Percentiles rank a stretch among this genome's conserved stretches.
phyloP scores from a whole-genome alignment of 92 coral and sea anemone species.

The Desmophyllum pertusum region DNA sequence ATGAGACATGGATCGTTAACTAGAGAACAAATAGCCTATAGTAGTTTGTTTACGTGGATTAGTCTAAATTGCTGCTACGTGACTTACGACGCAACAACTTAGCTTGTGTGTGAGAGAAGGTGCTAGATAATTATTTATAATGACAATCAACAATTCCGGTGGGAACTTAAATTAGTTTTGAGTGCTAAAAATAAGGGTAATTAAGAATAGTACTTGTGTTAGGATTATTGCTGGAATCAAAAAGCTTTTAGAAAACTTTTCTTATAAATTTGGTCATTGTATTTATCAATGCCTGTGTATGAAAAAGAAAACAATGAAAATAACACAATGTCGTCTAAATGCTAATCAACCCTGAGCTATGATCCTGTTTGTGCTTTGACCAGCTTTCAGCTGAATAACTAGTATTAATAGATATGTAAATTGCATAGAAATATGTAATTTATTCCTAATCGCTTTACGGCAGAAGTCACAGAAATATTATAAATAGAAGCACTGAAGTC shows the following conservation, averaged over 20 bases:
- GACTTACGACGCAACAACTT: background rate
- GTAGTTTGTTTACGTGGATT: slow-evolving; percentile 19
- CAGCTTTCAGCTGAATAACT: background rate
- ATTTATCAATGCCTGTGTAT: background rate
- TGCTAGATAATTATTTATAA: background rate
- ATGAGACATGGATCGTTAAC: slow-evolving; percentile 9
- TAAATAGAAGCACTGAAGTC: background rate
- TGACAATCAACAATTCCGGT: slow-evolving; percentile 1
- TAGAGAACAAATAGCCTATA: background rate
- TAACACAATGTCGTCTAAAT: background rate
- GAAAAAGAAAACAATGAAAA: background rate
- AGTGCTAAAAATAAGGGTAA: background rate
- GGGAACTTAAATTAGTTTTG: background rate
- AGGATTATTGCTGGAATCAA: background rate
- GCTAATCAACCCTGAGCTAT: background rate
- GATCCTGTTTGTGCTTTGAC: background rate
- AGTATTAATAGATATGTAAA: background rate
- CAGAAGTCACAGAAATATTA: background rate
- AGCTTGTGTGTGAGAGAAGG: background rate
- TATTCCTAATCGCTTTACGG: background rate
- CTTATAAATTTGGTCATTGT: background rate
- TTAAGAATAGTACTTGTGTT: background rate
- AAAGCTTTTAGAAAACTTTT: background rate
- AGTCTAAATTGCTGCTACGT: background rate
- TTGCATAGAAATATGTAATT: background rate